phyloP scores from a whole-genome alignment of 2,113 vertebrate species.

The Macaca nemestrina region DNA sequence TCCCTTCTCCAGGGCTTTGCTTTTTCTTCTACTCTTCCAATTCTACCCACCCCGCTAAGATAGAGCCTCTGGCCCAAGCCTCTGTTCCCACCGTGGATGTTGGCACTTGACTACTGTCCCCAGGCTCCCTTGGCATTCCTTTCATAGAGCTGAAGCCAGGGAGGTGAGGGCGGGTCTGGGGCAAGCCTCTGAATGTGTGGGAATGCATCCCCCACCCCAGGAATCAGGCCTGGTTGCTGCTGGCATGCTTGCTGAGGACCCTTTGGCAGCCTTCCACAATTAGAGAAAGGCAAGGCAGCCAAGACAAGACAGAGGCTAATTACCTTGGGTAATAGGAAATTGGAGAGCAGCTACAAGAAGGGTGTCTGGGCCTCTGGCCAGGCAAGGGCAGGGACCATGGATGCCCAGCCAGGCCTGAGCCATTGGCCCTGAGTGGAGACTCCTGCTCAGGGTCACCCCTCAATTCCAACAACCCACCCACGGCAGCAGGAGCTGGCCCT shows the following conservation, averaged over 20 bases:
- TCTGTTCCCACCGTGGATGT: not conserved
- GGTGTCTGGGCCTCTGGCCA: constrained; percentile 42
- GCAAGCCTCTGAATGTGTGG: constrained; percentile 61
- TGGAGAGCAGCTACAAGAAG: constrained; percentile 27
- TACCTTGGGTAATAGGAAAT: constrained; percentile 73
- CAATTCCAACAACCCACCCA: not conserved
- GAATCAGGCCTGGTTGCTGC: constrained; percentile 60
- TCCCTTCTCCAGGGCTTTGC: not conserved
- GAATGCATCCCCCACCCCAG: constrained; percentile 66
- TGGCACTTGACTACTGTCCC: not conserved
- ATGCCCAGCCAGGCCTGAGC: not conserved
- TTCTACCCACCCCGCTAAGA: not conserved
- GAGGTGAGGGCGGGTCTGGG: constrained; percentile 52
- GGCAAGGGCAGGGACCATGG: not conserved
- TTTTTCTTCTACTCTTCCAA: not conserved
- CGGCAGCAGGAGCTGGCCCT: constrained; percentile 44
- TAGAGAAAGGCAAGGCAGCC: constrained; percentile 68
- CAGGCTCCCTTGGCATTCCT: constrained; percentile 6
- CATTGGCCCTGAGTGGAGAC: not conserved
- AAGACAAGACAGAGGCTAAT: constrained; percentile 73
- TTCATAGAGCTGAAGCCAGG: constrained; percentile 54
- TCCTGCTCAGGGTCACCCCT: not conserved
- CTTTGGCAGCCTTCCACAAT: constrained; percentile 72
- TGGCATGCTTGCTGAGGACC: constrained; percentile 50
- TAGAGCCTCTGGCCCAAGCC: not conserved